Evolutionary conservation across 2,888 invertebrate genomes (phyloP).

Genomic region (Apomyelois bistriatella): DNA sequence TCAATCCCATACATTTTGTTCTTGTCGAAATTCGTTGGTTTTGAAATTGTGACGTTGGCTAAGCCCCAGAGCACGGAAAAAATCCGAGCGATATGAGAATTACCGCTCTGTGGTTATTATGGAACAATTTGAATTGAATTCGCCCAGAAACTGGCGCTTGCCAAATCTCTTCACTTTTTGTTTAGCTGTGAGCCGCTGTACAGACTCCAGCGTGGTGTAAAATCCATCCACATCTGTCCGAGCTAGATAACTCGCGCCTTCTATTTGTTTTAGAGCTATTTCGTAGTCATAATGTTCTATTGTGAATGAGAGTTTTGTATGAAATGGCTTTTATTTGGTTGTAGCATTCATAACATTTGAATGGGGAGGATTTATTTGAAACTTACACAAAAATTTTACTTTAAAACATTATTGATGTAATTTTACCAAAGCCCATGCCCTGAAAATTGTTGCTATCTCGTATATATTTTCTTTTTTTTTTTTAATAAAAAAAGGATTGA

Average conservation of each 20-base stretch:
- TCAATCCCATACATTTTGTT: no score
- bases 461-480: no score
- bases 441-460: no score
- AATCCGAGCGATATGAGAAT: no score
- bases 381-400: no score
- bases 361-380: not conserved
- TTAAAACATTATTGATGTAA: no score
- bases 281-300: not conserved
- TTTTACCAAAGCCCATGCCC: no score
- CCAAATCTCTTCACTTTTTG: not conserved
- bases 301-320: not conserved
- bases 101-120: no score
- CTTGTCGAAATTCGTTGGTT: no score
- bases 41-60: no score
- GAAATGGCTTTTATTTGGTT: not conserved
- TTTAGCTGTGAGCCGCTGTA: not conserved
- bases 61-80: no score
- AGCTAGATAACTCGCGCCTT: conserved; percentile 29
- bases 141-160: not conserved
- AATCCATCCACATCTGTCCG: conserved; percentile 40
- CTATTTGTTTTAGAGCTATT: conserved; percentile 5
- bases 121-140: not conserved
- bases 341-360: not conserved
- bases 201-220: conserved; percentile 24
- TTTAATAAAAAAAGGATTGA: no score